These are phyloP conservation scores for Sipha flava DNA, from an alignment of 1,140 invertebrate genomes.

Conservation along the genomic window DNA sequence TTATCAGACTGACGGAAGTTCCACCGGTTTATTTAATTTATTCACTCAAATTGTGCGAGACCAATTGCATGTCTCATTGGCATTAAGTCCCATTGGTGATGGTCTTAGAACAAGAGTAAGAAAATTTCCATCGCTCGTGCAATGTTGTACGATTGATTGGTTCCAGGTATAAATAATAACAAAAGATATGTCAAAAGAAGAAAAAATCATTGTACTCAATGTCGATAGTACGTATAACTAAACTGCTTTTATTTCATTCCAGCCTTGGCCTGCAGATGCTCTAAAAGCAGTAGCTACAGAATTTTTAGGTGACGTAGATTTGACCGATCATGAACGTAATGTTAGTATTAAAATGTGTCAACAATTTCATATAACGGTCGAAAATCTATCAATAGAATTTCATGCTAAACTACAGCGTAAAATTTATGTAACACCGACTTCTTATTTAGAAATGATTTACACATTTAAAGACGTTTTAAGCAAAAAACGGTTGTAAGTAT, in stretches of 20 bases:
- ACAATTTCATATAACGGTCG: constrained; percentile 78
- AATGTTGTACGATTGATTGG: constrained; percentile 97
- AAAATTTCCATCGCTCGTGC: constrained; percentile 90
- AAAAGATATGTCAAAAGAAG: background rate
- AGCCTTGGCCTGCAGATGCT: constrained; percentile 90
- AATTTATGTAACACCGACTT: constrained; percentile 90
- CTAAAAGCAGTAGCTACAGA: constrained; percentile 81
- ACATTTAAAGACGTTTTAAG: constrained; percentile 77
- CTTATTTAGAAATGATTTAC: constrained; percentile 84
- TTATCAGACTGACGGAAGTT: constrained; percentile 74
- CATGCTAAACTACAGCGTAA: constrained; percentile 58
- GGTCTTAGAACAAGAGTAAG: constrained; percentile 74
- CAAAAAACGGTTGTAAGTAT: constrained; percentile 63
- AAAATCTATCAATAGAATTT: constrained; percentile 67
- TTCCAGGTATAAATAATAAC: constrained; percentile 81
- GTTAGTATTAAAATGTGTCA: constrained; percentile 81
- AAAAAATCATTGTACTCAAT: too few relatives aligned
- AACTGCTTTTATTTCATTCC: background rate
- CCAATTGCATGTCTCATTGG: constrained; percentile 83
- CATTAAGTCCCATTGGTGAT: constrained; percentile 87
- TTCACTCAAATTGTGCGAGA: constrained; percentile 83
- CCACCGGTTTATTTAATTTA: constrained; percentile 80
- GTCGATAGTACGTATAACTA: too few relatives aligned
- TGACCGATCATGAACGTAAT: constrained; percentile 59
- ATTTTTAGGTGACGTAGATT: constrained; percentile 75